A percentile compares a stretch with the other conserved stretches of the same genome.
Evolutionary conservation across 2,888 invertebrate species (phyloP).

Genomic region (Gastracanthus pulcherrimus): DNA sequence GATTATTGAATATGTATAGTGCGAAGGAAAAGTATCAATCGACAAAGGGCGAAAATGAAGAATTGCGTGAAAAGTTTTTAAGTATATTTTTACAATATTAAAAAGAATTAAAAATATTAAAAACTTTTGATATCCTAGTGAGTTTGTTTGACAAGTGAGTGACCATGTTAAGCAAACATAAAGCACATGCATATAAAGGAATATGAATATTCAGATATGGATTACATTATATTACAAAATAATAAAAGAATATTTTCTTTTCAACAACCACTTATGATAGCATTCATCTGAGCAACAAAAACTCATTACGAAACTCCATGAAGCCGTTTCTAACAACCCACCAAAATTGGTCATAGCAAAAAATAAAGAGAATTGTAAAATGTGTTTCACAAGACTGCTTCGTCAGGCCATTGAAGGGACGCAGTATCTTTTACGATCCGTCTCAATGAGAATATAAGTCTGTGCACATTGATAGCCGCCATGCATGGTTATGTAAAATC

Average conservation of each 20-base stretch:
- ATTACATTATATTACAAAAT: neutral
- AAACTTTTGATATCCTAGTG: neutral
- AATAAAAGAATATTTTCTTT: neutral
- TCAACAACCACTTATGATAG: neutral
- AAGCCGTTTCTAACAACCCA: neutral
- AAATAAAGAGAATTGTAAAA: constrained; percentile 27
- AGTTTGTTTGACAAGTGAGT: neutral
- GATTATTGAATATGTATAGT: too few species aligned
- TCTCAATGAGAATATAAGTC: neutral
- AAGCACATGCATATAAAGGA: neutral
- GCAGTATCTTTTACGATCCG: constrained; percentile 11
- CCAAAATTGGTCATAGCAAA: neutral
- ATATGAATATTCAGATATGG: neutral
- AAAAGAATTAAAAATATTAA: too few species aligned
- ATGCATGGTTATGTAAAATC: constrained; percentile 24
- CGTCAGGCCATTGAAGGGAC: constrained; percentile 12
- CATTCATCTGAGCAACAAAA: neutral
- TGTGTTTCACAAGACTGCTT: constrained; percentile 21
- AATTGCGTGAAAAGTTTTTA: neutral
- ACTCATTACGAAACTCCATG: neutral
- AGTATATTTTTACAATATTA: too few species aligned
- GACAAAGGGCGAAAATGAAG: neutral
- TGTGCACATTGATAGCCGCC: neutral
- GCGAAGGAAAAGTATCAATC: neutral
- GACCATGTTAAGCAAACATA: neutral